Conservation (phyloP, 2,113 vertebrate genomes). For the Gavialis gangeticus region DNA sequence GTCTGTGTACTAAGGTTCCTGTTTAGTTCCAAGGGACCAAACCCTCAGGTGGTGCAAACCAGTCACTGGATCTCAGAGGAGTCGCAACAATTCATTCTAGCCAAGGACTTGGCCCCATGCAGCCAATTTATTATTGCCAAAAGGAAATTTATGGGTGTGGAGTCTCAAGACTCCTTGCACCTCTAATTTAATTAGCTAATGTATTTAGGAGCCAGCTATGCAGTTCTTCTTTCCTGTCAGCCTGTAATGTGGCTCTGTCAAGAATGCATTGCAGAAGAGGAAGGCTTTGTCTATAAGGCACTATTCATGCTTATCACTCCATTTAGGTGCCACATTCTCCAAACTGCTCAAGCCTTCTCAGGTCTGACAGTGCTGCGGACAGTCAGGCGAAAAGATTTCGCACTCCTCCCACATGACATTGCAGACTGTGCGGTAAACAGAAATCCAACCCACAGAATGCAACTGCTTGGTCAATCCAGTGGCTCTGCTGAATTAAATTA, state of each 20-base stretch:
- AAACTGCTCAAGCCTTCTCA: background rate
- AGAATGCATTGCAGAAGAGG: background rate
- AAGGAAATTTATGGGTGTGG: background rate
- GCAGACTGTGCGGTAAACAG: background rate
- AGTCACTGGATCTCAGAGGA: background rate
- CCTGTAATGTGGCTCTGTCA: background rate
- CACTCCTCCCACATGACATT: background rate
- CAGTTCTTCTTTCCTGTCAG: background rate
- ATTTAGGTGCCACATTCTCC: background rate
- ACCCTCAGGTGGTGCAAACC: background rate
- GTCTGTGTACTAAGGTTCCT: background rate
- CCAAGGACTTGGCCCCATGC: background rate
- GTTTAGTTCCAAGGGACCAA: background rate
- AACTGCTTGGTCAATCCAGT: background rate
- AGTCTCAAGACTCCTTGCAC: background rate
- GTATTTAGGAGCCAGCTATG: background rate
- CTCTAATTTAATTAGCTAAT: conserved; percentile 42
- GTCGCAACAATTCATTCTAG: background rate
- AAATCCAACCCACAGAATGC: background rate
- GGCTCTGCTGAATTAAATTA: background rate
- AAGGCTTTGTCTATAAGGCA: background rate
- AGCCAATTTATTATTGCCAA: background rate
- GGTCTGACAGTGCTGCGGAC: rapidly evolving
- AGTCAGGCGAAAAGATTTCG: background rate
- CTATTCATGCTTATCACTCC: background rate